These are phyloP conservation scores for Celastrina argiolus DNA, from an alignment of 2,888 invertebrate species.

Conservation along the genomic window DNA sequence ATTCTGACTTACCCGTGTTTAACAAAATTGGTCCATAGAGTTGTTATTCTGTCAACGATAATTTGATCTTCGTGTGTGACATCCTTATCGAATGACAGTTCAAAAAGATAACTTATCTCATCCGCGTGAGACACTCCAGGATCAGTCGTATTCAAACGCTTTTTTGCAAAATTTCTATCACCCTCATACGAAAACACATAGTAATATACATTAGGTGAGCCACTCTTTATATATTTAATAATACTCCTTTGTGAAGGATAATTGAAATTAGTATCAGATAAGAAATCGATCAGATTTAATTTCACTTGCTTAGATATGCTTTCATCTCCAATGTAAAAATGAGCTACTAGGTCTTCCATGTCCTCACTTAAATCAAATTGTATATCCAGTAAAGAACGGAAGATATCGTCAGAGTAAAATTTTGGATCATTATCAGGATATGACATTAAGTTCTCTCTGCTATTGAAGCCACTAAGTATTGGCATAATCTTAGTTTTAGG, in stretches of 20 bases:
- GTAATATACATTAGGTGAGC: conserved; percentile 17
- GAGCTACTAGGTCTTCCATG: conserved; percentile 28
- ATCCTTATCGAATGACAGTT: conserved; percentile 1
- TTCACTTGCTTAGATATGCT: neutral
- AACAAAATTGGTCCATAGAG: conserved; percentile 14
- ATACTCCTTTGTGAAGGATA: conserved; percentile 18
- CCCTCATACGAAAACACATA: conserved; percentile 20
- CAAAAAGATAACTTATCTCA: conserved; percentile 12
- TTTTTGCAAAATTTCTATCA: conserved; percentile 9
- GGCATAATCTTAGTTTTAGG: neutral
- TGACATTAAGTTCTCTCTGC: neutral
- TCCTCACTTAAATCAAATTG: neutral
- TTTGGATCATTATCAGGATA: neutral
- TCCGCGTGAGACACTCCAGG: neutral
- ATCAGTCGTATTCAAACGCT: neutral
- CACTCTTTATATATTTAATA: neutral
- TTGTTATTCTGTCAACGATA: conserved; percentile 8
- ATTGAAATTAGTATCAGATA: conserved; percentile 10
- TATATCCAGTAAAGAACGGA: no score
- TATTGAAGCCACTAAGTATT: conserved; percentile 1
- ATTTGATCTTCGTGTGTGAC: conserved; percentile 28
- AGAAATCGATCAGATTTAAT: conserved; percentile 14
- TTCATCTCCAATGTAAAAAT: conserved; percentile 20
- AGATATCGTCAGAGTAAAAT: neutral
- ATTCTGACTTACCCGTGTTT: conserved; percentile 3